Evolutionary conservation across 2,113 vertebrate species (phyloP), one percentile per base, ranked within the genome.

Genomic region (Xyrauchen texanus): DNA sequence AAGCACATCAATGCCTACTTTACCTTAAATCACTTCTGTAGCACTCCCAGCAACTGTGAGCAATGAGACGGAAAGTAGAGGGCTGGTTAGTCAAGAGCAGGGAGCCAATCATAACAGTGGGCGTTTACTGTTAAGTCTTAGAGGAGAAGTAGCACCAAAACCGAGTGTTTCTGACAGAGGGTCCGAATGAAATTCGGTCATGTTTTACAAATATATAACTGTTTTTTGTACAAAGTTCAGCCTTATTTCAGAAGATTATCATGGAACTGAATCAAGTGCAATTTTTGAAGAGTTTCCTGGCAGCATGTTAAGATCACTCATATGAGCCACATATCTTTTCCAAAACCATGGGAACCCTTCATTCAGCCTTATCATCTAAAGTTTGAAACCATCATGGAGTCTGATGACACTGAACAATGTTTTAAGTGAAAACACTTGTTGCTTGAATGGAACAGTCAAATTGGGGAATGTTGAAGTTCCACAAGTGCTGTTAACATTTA

Each of bases 241-340:
- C 60, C 63, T 75, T 77, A 69, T 44, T 80, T 73, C 65, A 51
- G 5, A 77, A 5, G 68, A 46, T 52, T 15, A 62, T 71, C 21
- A 13, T 12, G 7, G 52, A 53, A 42, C 71, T 74, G 0, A 77
- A 82, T 67, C 46, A 83, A 81, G 78, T 83, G 81, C 81, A 83
- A 78, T 83, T 81, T 65, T 63, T 10, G 12, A 13, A 73, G 12
- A 68, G 3, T 45, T 73, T 75, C 11, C 52, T 51, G 6, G 68
- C 57, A 52, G 53, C 55, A 58, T 58, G 6, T 49, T 49, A 49
- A 49, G 47, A 49, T 49, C 55, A 13, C 15, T 58, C 55, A 58
- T n/a, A 6, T 58, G 13, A n/a, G 53, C 44, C n/a, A 63, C 49
- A 21, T 7, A 47, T 53, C 15, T 73, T 68, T 66, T 69, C 8